Evolutionary conservation across 92 coral and sea anemone genomes (phyloP), one percentile per base, ranked within the genome.

Genomic region (Epizoanthus rinbou): DNA sequence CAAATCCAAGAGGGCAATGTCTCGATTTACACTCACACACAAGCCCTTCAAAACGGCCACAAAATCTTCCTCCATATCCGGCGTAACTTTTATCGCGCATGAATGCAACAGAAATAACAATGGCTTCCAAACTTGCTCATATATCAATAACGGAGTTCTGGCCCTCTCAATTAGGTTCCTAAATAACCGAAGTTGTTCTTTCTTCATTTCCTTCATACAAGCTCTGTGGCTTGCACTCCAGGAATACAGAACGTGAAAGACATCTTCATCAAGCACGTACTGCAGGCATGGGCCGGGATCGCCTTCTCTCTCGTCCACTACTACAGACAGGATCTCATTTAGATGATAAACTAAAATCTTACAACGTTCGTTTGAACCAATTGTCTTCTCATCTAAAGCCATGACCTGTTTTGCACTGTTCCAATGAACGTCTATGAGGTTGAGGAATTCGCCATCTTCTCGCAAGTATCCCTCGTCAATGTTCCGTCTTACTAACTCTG

Each of bases 1-100:
- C 60, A 93, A 65, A 81, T 94, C 94, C 31, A 97, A 80, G 8
- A 97, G 87, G 6, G 98, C 95, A 70, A 94, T 89, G 67, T 97
- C 98, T 65, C 98, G 90, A 72, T 97, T 97, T 13, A 91, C 99
- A 73, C 98, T 89, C 47, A 97, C 98, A 75, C 99, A 97, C 18
- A 97, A 88, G 16, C 95, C 96, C 73, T 94, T 94, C 80, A 97
- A 68, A 17, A 97, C 94, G 1, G 98, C 98, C 54, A 97, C 99
- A 53, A 91, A 97, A 67, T 88, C 93, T 62, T 80, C 86, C 82
- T 97, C 99, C 86, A 90, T 92, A 37, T 97, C 99, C 21, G 90
- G 59, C 14, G 97, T 73, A 28, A 93, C 86, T 66, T 88, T 88
- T 80, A 88, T 86, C 59, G 91, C 85, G 58, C 99, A 97, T 23